Conservation (phyloP, 2,888 invertebrate genomes). For the Thymelicus sylvestris region DNA sequence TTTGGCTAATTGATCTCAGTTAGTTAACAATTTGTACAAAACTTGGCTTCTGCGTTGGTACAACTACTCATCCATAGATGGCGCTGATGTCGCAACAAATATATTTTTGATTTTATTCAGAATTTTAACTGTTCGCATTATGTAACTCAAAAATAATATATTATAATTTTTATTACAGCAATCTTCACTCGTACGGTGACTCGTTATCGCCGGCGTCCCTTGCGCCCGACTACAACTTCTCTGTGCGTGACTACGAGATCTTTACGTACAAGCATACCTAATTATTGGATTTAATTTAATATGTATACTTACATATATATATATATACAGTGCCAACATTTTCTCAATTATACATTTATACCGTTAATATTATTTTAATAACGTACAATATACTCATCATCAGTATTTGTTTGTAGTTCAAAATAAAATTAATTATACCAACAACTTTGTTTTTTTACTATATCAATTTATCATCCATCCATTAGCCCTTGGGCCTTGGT, state of each 20-base stretch:
- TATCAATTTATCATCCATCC: too few species aligned
- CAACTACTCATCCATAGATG: conserved; percentile 20
- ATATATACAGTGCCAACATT: too few species aligned
- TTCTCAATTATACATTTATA: too few species aligned
- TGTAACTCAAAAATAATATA: neutral
- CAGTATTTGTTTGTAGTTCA: conserved; percentile 2
- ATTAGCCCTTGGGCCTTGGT: too few species aligned
- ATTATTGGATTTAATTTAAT: neutral
- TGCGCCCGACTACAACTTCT: conserved; percentile 95
- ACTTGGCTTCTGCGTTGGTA: neutral
- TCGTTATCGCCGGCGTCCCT: conserved; percentile 88
- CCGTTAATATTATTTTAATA: too few species aligned
- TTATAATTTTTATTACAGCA: conserved; percentile 77
- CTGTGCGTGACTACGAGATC: conserved; percentile 96
- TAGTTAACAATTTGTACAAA: too few species aligned
- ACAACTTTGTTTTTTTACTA: neutral
- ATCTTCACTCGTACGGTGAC: conserved; percentile 97
- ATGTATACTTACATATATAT: too few species aligned
- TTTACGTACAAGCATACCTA: conserved; percentile 85
- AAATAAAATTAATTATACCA: neutral
- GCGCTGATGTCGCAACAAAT: neutral
- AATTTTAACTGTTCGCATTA: too few species aligned
- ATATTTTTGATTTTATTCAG: neutral
- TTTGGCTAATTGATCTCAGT: too few species aligned
- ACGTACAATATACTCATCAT: neutral